phyloP scores from a whole-genome alignment of 2,888 invertebrate species.

The Diogma glabrata region DNA sequence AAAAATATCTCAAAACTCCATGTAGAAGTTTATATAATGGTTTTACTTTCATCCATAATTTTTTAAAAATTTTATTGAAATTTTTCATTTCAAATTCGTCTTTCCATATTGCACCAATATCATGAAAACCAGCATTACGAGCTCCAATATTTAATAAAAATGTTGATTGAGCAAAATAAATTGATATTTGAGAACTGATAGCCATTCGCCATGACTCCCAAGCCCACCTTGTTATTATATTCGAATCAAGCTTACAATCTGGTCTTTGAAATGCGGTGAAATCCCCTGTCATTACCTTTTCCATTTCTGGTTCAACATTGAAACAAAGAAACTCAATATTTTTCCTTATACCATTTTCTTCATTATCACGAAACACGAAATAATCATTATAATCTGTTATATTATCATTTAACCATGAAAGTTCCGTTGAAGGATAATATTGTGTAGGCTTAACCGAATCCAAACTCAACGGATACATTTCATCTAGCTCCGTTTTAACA shows the following conservation, averaged over 20 bases:
- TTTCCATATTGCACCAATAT: constrained; percentile 53
- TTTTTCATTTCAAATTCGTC: constrained; percentile 49
- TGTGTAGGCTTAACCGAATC: constrained; percentile 20
- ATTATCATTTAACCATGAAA: constrained; percentile 19
- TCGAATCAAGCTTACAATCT: constrained; percentile 23
- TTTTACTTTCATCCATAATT: constrained; percentile 43
- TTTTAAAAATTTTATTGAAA: constrained; percentile 41
- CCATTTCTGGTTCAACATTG: constrained; percentile 50
- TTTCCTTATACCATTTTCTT: constrained; percentile 10
- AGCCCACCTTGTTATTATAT: constrained; percentile 43
- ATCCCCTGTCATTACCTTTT: constrained; percentile 43
- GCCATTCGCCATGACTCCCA: constrained; percentile 58
- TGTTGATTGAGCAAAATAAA: constrained; percentile 43
- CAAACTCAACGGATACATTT: constrained; percentile 18
- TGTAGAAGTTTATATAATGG: constrained; percentile 60
- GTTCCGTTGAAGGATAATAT: constrained; percentile 5
- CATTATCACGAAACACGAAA: constrained; percentile 19
- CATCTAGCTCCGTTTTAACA: constrained; percentile 17
- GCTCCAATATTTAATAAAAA: constrained; percentile 51
- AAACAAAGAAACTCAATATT: constrained; percentile 36
- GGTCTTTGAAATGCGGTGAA: constrained; percentile 18
- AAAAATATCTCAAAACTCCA: constrained; percentile 52
- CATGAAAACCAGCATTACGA: constrained; percentile 45
- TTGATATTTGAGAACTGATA: constrained; percentile 44
- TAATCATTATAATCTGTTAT: constrained; percentile 20